A percentile compares a stretch with the other conserved stretches of the same genome.
Evolutionary conservation across 2,797 vertebrate species (phyloP).

Genomic region (Garrulus glandarius): DNA sequence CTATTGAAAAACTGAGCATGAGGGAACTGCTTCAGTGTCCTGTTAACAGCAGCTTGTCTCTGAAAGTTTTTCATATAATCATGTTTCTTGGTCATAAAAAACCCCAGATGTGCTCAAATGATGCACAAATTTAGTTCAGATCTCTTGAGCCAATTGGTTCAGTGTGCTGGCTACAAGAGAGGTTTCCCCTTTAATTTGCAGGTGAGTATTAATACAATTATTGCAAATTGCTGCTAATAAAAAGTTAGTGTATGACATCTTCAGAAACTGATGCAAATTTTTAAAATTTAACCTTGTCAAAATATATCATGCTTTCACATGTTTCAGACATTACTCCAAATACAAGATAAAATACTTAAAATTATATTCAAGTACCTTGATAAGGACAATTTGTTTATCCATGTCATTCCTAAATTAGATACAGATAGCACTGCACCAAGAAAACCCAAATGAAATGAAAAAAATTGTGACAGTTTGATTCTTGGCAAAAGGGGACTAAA

Average conservation of each 20-base stretch:
- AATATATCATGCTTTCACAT: neutral
- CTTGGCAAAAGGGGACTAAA: neutral
- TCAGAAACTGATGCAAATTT: neutral
- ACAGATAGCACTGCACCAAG: neutral
- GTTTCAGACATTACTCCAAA: neutral
- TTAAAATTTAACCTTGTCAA: neutral
- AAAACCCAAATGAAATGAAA: neutral
- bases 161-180: neutral
- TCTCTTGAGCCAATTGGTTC: neutral
- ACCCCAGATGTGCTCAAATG: neutral
- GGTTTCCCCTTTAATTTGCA: neutral
- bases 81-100: neutral
- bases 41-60: neutral
- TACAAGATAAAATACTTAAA: neutral
- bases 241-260: neutral
- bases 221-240: neutral
- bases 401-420: neutral
- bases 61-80: neutral
- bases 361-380: neutral
- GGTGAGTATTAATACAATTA: neutral
- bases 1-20: neutral
- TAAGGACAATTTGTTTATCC: neutral
- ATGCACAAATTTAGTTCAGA: neutral
- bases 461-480: neutral
- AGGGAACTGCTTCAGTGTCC: neutral